These are phyloP conservation scores for Drosophila cracens DNA, from an alignment of 2,888 invertebrate species.

Conservation along the genomic window DNA sequence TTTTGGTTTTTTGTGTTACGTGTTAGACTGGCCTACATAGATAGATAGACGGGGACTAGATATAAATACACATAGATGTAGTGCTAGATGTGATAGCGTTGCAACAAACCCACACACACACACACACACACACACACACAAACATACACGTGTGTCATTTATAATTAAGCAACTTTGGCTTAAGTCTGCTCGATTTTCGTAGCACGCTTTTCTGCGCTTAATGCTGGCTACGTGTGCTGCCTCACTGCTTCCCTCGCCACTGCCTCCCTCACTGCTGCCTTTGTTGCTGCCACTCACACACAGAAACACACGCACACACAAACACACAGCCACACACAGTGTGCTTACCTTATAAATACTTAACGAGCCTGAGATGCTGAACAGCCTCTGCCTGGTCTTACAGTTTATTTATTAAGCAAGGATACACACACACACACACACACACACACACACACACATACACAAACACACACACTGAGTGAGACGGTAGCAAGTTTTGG, in stretches of 20 bases:
- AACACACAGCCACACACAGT: slow-evolving; percentile 28
- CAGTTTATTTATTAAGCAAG: slow-evolving; percentile 79
- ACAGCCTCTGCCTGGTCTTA: slow-evolving; percentile 50
- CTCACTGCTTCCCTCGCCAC: neutral
- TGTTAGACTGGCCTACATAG: slow-evolving; percentile 67
- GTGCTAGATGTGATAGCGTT: slow-evolving; percentile 32
- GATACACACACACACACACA: slow-evolving; percentile 52
- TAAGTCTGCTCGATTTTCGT: slow-evolving; percentile 65
- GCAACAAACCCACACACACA: slow-evolving; percentile 14
- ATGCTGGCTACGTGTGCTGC: slow-evolving; percentile 63
- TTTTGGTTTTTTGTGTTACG: slow-evolving; percentile 32
- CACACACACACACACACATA: neutral
- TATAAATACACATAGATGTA: slow-evolving; percentile 1
- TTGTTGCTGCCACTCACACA: slow-evolving; percentile 33
- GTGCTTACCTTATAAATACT: slow-evolving; percentile 77
- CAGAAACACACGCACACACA: slow-evolving; percentile 8
- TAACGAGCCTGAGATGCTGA: slow-evolving; percentile 65
- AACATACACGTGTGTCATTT: slow-evolving; percentile 76
- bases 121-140: neutral
- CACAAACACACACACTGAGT: slow-evolving; percentile 5
- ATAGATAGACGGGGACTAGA: slow-evolving; percentile 40
- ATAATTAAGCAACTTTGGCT: slow-evolving; percentile 78
- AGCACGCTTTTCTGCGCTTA: slow-evolving; percentile 72
- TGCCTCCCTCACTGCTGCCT: neutral
- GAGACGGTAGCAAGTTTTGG: slow-evolving; percentile 54